A percentile compares a stretch with the other conserved stretches of the same genome.
Conservation (phyloP, 2,888 invertebrate species). For the Trissolcus japonicus region DNA sequence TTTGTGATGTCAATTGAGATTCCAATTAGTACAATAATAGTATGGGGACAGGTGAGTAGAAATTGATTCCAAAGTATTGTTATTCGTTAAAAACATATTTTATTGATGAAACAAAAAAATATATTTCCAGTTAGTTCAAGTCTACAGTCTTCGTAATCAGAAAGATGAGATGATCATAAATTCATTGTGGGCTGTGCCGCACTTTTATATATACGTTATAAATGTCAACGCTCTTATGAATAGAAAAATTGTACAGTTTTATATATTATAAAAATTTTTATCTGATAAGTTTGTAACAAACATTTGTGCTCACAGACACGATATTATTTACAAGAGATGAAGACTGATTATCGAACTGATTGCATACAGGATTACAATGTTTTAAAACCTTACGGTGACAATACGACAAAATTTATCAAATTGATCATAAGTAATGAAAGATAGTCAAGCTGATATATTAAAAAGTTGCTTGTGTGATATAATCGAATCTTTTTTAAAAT, state of each 20-base stretch:
- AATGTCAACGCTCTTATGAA: conserved; percentile 19
- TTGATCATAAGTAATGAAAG: conserved; percentile 13
- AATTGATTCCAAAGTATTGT: background rate
- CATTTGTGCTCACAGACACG: conserved; percentile 8
- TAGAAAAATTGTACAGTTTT: conserved; percentile 19
- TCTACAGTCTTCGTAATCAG: conserved; percentile 6
- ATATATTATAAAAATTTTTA: background rate
- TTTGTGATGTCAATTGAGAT: conserved; percentile 17
- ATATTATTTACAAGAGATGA: conserved; percentile 18
- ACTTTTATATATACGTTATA: conserved; percentile 24
- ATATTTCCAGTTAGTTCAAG: too few relatives aligned
- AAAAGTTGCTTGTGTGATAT: background rate
- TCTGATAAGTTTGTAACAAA: background rate
- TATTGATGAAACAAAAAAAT: background rate
- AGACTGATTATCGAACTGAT: conserved; percentile 16
- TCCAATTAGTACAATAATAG: conserved; percentile 20
- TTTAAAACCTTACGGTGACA: conserved; percentile 10
- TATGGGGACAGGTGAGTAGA: conserved; percentile 9
- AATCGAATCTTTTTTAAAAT: background rate
- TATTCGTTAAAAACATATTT: background rate
- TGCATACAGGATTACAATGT: conserved; percentile 10
- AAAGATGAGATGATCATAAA: conserved; percentile 18
- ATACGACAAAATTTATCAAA: conserved; percentile 6
- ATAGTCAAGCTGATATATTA: background rate
- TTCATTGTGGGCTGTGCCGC: conserved; percentile 24